Evolutionary conservation across 2,113 vertebrate species (phyloP).

Genomic region (Gallinago media): DNA sequence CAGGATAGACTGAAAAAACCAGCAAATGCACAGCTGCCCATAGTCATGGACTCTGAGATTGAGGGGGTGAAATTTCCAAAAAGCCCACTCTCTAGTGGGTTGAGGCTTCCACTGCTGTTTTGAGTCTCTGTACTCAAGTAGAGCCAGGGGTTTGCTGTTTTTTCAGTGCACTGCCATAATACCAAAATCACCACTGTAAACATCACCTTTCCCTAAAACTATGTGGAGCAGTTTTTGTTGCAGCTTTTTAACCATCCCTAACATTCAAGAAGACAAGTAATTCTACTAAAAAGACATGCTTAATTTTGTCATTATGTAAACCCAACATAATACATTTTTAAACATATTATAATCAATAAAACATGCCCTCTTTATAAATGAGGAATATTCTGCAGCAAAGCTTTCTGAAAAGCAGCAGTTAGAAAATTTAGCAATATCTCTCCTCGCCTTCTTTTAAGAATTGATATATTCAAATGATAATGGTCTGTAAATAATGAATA

Average conservation of each 20-base stretch:
- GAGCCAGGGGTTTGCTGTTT: not conserved
- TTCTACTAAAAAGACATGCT: not conserved
- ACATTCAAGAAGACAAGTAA: not conserved
- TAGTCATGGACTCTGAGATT: accelerated
- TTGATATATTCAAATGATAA: not conserved
- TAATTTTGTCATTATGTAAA: slow-evolving; percentile 20
- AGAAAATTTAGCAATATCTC: not conserved
- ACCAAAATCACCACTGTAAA: not conserved
- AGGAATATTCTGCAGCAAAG: not conserved
- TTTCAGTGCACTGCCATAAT: not conserved
- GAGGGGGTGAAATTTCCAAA: not conserved
- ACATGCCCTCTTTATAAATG: not conserved
- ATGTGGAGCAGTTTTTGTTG: not conserved
- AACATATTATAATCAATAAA: not conserved
- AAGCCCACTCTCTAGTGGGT: not conserved
- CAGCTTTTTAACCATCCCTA: not conserved
- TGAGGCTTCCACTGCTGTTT: not conserved
- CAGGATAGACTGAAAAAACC: not conserved
- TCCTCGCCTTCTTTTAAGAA: not conserved
- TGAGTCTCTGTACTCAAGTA: not conserved
- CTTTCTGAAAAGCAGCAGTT: not conserved
- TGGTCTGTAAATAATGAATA: not conserved
- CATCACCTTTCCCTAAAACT: not conserved
- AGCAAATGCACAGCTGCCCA: not conserved
- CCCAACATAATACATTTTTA: not conserved